Evolutionary conservation across 2,113 vertebrate genomes (phyloP).

Genomic region (Ailurus styani): DNA sequence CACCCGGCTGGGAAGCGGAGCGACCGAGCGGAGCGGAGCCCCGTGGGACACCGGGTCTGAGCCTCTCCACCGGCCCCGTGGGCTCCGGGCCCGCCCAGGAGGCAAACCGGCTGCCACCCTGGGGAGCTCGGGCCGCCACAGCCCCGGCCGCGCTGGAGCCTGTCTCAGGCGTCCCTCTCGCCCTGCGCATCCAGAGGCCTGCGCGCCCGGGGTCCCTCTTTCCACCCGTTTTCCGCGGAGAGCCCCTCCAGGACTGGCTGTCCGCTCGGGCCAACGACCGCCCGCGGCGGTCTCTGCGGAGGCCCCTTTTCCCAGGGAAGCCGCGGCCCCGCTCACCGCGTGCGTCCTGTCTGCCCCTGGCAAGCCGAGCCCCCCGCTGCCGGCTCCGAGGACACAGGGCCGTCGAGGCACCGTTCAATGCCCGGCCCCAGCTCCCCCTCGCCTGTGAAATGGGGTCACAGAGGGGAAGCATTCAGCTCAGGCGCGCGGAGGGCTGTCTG

Average conservation of each 20-base stretch:
- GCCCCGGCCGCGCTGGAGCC: background rate
- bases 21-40: background rate
- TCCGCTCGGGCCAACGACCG: background rate
- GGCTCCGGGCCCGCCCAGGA: background rate
- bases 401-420: background rate
- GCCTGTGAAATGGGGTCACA: background rate
- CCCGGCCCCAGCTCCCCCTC: background rate
- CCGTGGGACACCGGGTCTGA: background rate
- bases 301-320: background rate
- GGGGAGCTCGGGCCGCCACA: background rate
- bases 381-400: background rate
- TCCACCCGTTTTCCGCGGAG: background rate
- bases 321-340: background rate
- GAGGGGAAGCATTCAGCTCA: background rate
- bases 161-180: background rate
- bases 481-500: background rate
- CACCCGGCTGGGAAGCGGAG: background rate
- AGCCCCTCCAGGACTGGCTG: background rate
- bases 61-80: accelerated
- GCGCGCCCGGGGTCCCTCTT: background rate
- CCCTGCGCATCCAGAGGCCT: background rate
- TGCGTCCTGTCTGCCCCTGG: background rate
- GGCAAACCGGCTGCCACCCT: background rate
- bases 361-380: background rate
- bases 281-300: background rate